Evolutionary conservation across 2,888 invertebrate species (phyloP), one percentile per base, ranked within the genome.

Genomic region (Cremastinae sp.): DNA sequence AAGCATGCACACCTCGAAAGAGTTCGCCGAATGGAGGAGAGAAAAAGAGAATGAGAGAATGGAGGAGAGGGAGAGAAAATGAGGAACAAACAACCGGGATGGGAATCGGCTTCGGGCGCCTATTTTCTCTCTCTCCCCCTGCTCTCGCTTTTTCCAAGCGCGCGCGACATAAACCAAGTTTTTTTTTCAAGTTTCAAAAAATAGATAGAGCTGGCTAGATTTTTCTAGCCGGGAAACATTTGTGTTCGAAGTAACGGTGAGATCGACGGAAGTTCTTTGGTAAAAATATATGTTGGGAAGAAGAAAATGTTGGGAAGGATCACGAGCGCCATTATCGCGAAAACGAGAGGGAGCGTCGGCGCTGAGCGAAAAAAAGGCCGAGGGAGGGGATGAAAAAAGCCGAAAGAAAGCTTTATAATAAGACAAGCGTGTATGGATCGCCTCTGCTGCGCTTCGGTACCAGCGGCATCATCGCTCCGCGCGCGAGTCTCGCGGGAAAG

Each of bases 321-420:
- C 12, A 12, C 9, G 5, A 28, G 28, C 28, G 28, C 2, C 5
- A 5, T 70, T 75, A 53, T 64, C 22, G 36, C 14, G 12, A 53
- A 41, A 43, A 12, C 12, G 14, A 20, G 14, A 41, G 49, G 22
- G 34, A 59, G 14, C 10, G 7, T 16, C 7, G 18, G 16, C 8
- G 9, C 4, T n/a, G n/a, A 43, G 20, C n/a, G 20, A 36, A 49
- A 10, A 4, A 69, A 65, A 61, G n/a, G 20, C 1, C 3, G n/a
- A 54, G 9, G n/a, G n/a, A 22, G 16, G 12, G 34, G 45, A 12
- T 36, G 36, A 53, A 66, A 53, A 59, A 65, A 56, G 36, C 9
- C 53, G 43, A 58, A 51, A 36, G 65, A 61, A 61, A 54, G 84
- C 83, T 84, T 87, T 88, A 86, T 87, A 88, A 87, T 87, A 88